Conservation (phyloP, 2,113 vertebrate genomes). For the Brachyistius frenatus region DNA sequence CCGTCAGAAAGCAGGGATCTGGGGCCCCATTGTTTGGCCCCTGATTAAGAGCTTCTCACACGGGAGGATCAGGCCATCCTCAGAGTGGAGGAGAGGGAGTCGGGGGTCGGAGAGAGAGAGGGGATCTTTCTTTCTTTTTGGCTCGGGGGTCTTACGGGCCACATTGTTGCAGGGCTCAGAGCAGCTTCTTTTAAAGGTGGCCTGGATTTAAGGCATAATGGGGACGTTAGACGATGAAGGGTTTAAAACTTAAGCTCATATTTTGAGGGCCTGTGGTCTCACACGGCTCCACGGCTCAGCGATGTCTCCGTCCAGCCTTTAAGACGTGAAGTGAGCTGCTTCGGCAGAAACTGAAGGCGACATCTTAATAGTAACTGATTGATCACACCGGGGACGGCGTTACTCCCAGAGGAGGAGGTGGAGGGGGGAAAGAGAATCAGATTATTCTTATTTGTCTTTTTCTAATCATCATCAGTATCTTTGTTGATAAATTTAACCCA, state of each 20-base stretch:
- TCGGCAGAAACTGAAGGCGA: slow-evolving; percentile 36
- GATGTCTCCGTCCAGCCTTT: slow-evolving; percentile 27
- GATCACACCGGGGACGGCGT: background rate
- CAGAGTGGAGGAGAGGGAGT: slow-evolving; percentile 57
- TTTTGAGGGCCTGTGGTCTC: slow-evolving; percentile 41
- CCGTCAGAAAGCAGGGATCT: slow-evolving; percentile 75
- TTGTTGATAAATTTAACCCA: background rate
- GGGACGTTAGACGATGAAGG: slow-evolving; percentile 80
- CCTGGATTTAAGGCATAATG: slow-evolving; percentile 77
- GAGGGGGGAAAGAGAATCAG: too few relatives aligned
- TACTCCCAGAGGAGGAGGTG: background rate
- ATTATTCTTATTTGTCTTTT: background rate
- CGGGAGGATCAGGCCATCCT: slow-evolving; percentile 72
- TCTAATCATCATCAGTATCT: background rate
- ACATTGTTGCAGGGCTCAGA: slow-evolving; percentile 78
- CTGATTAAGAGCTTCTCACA: slow-evolving; percentile 86
- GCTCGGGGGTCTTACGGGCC: slow-evolving; percentile 68
- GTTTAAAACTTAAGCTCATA: slow-evolving; percentile 71
- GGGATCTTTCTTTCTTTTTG: slow-evolving; percentile 67
- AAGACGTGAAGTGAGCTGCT: slow-evolving; percentile 35
- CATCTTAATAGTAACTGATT: slow-evolving; percentile 50
- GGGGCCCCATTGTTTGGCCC: slow-evolving; percentile 81
- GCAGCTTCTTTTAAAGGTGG: slow-evolving; percentile 71
- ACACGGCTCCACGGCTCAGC: slow-evolving; percentile 17
- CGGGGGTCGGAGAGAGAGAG: slow-evolving; percentile 60